Conservation (phyloP, 1,140 invertebrate species). For the Zaprionus tsacasi region DNA sequence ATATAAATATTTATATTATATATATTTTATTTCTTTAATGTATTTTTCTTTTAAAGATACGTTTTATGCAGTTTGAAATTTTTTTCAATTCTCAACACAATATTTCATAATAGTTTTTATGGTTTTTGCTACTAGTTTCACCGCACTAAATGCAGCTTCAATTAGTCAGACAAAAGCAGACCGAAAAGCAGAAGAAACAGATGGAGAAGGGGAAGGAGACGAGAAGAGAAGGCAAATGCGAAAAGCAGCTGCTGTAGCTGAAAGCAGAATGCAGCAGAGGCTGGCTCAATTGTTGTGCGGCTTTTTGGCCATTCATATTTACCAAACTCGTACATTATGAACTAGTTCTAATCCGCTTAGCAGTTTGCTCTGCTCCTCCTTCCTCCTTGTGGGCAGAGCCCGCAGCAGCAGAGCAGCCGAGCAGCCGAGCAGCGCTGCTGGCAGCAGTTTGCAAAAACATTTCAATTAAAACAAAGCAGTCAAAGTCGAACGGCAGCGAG, state of each 20-base stretch:
- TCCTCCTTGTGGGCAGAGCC: slow-evolving; percentile 23
- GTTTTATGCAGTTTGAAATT: no score
- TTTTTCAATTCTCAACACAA: no score
- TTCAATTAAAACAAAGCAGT: slow-evolving; percentile 77
- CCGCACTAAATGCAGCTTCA: slow-evolving; percentile 59
- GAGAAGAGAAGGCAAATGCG: background rate
- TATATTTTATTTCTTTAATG: no score
- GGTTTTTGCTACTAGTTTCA: slow-evolving; percentile 7
- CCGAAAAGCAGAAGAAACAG: background rate
- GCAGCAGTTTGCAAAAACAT: slow-evolving; percentile 64
- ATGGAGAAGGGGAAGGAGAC: background rate
- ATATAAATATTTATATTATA: no score
- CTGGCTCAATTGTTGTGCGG: slow-evolving; percentile 58
- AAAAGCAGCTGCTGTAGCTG: slow-evolving; percentile 43
- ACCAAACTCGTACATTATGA: slow-evolving; percentile 67
- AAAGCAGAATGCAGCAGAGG: background rate
- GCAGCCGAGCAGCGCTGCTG: slow-evolving; percentile 10
- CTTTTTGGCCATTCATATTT: slow-evolving; percentile 64
- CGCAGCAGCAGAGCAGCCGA: slow-evolving; percentile 20
- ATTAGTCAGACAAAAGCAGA: slow-evolving; percentile 59
- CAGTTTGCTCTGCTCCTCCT: slow-evolving; percentile 10
- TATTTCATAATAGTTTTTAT: slow-evolving; percentile 29
- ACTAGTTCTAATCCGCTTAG: slow-evolving; percentile 76
- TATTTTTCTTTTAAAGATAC: no score
- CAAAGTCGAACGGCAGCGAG: slow-evolving; percentile 34